Percentiles rank a stretch among this genome's conserved stretches.
Conservation (phyloP, 2,113 vertebrate species). For the Boleophthalmus pectinirostris region DNA sequence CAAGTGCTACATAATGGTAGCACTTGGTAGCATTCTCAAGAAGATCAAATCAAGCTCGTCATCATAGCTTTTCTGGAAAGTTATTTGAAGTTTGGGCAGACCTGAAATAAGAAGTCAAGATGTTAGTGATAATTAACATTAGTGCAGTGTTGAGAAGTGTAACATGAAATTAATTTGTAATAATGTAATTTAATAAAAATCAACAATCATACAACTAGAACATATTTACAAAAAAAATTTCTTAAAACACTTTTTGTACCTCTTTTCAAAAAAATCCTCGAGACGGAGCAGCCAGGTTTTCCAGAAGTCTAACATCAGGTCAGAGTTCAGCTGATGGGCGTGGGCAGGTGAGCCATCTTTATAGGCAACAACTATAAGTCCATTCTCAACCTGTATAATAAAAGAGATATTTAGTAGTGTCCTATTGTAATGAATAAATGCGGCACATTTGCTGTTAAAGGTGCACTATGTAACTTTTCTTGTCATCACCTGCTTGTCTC, state of each 20-base stretch:
- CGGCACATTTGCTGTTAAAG: background rate
- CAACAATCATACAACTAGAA: background rate
- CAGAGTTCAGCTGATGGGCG: constrained; percentile 80
- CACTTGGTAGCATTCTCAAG: background rate
- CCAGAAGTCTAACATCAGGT: constrained; percentile 86
- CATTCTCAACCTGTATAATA: constrained; percentile 81
- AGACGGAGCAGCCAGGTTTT: constrained; percentile 89
- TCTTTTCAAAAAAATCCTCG: constrained; percentile 81
- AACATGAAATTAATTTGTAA: background rate
- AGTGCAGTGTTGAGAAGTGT: background rate
- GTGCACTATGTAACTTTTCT: too few relatives aligned
- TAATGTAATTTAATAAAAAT: too few relatives aligned
- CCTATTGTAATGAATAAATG: background rate
- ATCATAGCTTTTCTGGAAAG: constrained; percentile 27
- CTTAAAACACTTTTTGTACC: constrained; percentile 21
- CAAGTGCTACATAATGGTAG: background rate
- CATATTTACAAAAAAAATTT: background rate
- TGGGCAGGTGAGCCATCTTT: constrained; percentile 92
- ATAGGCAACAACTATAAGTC: constrained; percentile 94
- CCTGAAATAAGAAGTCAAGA: constrained; percentile 27
- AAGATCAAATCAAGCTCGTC: background rate
- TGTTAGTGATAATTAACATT: background rate
- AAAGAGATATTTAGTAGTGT: background rate
- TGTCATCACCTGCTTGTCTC: too few relatives aligned
- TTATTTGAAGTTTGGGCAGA: constrained; percentile 13